A percentile compares a stretch with the other conserved stretches of the same genome.
Evolutionary conservation across 2,797 vertebrate species (phyloP).

Genomic region (Sebastes steindachneri): DNA sequence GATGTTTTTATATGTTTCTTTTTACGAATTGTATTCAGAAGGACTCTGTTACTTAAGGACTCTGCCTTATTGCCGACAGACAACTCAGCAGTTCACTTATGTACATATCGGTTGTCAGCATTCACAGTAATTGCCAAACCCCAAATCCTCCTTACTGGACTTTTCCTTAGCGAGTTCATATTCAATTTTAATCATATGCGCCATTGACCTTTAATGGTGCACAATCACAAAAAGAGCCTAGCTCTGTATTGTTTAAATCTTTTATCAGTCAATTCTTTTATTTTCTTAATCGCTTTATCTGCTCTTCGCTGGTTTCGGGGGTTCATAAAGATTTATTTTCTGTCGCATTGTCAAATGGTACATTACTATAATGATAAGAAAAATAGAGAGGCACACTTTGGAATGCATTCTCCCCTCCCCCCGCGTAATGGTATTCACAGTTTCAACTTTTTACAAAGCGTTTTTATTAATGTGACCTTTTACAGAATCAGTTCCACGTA

Average conservation of each 20-base stretch:
- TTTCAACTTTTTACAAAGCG: conserved; percentile 6
- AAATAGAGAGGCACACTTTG: not conserved
- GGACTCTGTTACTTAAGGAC: not conserved
- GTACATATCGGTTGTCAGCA: conserved; percentile 17
- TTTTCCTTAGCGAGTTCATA: conserved; percentile 1
- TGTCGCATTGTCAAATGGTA: conserved; percentile 32
- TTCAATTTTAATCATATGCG: conserved; percentile 53
- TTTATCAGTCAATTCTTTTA: conserved; percentile 42
- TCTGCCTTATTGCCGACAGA: conserved; percentile 1
- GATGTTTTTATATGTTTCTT: conserved; percentile 4
- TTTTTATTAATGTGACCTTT: conserved; percentile 32
- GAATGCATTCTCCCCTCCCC: not conserved
- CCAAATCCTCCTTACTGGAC: conserved; percentile 9
- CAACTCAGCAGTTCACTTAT: conserved; percentile 11
- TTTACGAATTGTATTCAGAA: conserved; percentile 7
- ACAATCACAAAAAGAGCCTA: conserved; percentile 27
- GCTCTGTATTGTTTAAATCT: conserved; percentile 34
- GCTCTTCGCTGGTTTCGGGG: conserved; percentile 23
- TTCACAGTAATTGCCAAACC: conserved; percentile 30
- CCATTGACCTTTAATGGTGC: conserved; percentile 36
- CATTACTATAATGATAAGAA: conserved; percentile 5
- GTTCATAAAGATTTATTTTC: conserved; percentile 47
- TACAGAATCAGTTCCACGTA: not conserved
- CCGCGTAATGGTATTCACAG: conserved; percentile 2
- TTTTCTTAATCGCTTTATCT: conserved; percentile 41